Evolutionary conservation across 92 coral and sea anemone genomes (phyloP).

Genomic region (Pocillopora grandis): DNA sequence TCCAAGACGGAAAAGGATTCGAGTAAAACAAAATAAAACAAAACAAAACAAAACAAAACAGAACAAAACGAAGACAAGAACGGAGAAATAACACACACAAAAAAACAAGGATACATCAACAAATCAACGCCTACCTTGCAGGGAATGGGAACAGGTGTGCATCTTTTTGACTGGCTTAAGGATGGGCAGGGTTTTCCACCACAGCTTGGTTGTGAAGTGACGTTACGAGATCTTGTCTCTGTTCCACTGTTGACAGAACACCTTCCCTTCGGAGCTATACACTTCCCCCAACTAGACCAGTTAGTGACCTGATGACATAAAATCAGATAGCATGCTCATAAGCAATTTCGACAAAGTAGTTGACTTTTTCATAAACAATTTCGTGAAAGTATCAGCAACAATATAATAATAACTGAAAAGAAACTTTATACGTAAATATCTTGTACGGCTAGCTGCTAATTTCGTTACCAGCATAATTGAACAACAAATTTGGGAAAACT

Average conservation of each 20-base stretch:
- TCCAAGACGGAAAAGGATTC: no score
- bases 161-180: slow-evolving; percentile 19
- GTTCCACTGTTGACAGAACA: slow-evolving; percentile 61
- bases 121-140: slow-evolving; percentile 55
- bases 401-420: no score
- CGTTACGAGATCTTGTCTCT: slow-evolving; percentile 50
- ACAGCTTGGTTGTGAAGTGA: slow-evolving; percentile 55
- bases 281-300: slow-evolving; percentile 76
- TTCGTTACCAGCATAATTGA: no score
- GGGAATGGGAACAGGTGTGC: slow-evolving; percentile 80
- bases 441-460: no score
- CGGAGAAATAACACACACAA: no score
- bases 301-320: slow-evolving; percentile 19
- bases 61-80: no score
- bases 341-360: not conserved
- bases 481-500: no score
- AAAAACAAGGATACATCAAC: not conserved
- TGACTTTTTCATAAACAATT: not conserved
- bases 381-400: not conserved
- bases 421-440: no score
- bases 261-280: slow-evolving; percentile 66
- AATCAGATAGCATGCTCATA: not conserved
- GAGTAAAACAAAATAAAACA: no score
- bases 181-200: slow-evolving; percentile 65
- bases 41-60: no score